Evolutionary conservation across 2,113 vertebrate genomes (phyloP).

Genomic region (Sclerurus mexicanus): DNA sequence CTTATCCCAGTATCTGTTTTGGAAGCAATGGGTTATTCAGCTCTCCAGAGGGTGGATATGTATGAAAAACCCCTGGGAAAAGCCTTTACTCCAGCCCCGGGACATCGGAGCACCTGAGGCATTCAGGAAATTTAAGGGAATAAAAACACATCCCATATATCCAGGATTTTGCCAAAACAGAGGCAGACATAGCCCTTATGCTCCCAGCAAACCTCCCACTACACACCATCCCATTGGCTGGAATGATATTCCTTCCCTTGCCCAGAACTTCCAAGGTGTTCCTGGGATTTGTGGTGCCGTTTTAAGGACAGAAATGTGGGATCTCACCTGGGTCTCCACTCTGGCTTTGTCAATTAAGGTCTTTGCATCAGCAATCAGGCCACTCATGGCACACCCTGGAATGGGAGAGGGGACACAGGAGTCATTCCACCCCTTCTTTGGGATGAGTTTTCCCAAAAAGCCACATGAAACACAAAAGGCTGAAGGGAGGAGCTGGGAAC

Average conservation of each 20-base stretch:
- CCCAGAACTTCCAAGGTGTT: accelerated
- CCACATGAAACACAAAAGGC: accelerated
- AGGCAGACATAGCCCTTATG: accelerated
- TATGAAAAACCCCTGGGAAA: not conserved
- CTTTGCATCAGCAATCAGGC: slow-evolving; percentile 97
- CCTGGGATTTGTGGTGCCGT: not conserved
- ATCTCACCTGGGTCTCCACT: slow-evolving; percentile 95
- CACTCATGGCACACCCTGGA: slow-evolving; percentile 97
- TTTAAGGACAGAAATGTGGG: not conserved
- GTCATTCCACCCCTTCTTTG: not conserved
- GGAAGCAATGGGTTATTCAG: not conserved
- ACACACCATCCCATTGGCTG: not conserved
- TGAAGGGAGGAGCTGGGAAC: not conserved
- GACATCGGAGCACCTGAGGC: not conserved
- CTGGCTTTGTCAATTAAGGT: slow-evolving; percentile 98
- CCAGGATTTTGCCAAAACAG: not conserved
- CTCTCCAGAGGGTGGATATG: not conserved
- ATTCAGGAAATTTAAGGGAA: not conserved
- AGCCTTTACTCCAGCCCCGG: not conserved
- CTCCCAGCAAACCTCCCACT: not conserved
- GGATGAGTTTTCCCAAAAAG: not conserved
- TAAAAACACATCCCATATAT: not conserved
- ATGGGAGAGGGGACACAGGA: not conserved
- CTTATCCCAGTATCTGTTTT: not conserved
- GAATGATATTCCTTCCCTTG: accelerated